Conservation (phyloP, 1,140 invertebrate species). For the Trachymyrmex cornetzi region DNA sequence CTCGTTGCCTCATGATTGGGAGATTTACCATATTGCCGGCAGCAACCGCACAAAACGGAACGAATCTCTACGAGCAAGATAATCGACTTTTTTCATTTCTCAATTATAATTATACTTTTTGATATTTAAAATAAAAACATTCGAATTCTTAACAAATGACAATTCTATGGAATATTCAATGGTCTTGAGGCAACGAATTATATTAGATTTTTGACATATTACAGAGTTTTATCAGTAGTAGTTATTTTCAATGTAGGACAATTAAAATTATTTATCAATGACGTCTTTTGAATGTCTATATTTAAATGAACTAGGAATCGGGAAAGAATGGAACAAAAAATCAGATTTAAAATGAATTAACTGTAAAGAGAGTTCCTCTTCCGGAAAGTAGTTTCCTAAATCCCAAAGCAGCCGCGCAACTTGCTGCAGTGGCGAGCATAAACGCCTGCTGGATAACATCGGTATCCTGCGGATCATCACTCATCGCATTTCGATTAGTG, state of each 20-base stretch:
- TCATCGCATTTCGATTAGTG: conserved; percentile 86
- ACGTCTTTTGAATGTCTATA: background rate
- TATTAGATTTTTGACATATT: background rate
- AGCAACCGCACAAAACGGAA: conserved; percentile 89
- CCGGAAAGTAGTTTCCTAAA: conserved; percentile 80
- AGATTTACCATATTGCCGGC: conserved; percentile 89
- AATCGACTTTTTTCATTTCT: background rate
- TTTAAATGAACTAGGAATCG: background rate
- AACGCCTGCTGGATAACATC: conserved; percentile 57
- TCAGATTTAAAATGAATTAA: conserved; percentile 42
- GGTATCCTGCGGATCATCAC: conserved; percentile 77
- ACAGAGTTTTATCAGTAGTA: background rate
- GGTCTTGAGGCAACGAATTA: background rate
- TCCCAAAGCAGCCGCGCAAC: conserved; percentile 62
- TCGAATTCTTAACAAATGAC: background rate
- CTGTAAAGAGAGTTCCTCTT: conserved; percentile 58
- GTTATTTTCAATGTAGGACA: conserved; percentile 13
- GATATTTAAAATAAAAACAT: background rate
- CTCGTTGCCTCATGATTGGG: conserved; percentile 89
- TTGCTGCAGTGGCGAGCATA: conserved; percentile 65
- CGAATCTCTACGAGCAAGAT: conserved; percentile 71
- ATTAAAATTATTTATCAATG: background rate
- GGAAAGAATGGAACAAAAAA: background rate
- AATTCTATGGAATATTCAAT: background rate
- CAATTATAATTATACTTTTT: background rate